Evolutionary conservation across 2,888 invertebrate species (phyloP).

Genomic region (Phaedon cochleariae): DNA sequence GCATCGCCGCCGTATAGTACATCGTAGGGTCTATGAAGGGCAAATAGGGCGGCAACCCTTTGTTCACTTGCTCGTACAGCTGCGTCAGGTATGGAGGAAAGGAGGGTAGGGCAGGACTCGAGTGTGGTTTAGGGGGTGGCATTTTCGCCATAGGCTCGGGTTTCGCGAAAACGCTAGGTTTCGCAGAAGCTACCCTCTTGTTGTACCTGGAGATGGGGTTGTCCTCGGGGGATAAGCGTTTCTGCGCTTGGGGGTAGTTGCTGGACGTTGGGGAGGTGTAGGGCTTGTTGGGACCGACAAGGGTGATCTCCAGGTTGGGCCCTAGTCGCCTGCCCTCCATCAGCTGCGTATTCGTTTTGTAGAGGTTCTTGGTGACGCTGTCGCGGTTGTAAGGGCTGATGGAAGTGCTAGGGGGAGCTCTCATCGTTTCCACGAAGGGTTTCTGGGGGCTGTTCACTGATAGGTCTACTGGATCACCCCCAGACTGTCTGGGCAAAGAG

Average conservation of each 20-base stretch:
- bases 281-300: constrained; percentile 62
- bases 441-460: constrained; percentile 66
- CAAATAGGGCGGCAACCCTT: constrained; percentile 51
- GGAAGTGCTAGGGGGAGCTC: constrained; percentile 60
- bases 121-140: constrained; percentile 26
- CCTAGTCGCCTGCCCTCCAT: constrained; percentile 66
- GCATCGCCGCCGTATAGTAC: constrained; percentile 65
- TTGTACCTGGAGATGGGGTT: constrained; percentile 61
- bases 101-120: constrained; percentile 30
- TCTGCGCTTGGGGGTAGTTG: constrained; percentile 57
- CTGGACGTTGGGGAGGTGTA: constrained; percentile 22
- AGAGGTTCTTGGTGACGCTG: constrained; percentile 45
- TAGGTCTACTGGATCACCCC: constrained; percentile 72
- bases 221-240: constrained; percentile 67
- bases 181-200: constrained; percentile 35
- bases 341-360: constrained; percentile 46
- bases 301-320: constrained; percentile 76
- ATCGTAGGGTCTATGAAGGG: constrained; percentile 60
- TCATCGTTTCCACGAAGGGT: constrained; percentile 68
- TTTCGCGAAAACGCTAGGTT: constrained; percentile 31
- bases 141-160: constrained; percentile 20
- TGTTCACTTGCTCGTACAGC: constrained; percentile 42
- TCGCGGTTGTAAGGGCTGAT: constrained; percentile 31
- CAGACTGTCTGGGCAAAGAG: constrained; percentile 57
- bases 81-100: constrained; percentile 45